These are phyloP conservation scores for Eupeodes luniger DNA, from an alignment of 2,888 invertebrate genomes.

Conservation along the genomic window DNA sequence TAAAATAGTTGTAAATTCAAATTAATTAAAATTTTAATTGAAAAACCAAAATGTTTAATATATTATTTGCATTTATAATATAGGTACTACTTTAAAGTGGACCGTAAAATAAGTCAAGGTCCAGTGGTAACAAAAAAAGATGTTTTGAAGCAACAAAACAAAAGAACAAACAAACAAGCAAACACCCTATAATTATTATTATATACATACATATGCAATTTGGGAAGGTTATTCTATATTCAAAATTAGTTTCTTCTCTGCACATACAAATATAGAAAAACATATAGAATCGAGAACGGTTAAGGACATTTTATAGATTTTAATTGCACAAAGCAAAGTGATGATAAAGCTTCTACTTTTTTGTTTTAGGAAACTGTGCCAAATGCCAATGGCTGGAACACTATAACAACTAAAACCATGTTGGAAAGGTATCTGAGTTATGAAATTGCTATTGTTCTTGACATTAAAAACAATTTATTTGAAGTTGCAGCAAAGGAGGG, in stretches of 20 bases:
- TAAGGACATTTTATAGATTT: constrained; percentile 18
- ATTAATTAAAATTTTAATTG: constrained; percentile 31
- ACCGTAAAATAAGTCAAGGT: constrained; percentile 34
- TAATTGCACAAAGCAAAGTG: background rate
- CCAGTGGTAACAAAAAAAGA: background rate
- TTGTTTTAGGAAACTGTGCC: constrained; percentile 13
- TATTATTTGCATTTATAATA: constrained; percentile 2
- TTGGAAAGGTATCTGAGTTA: constrained; percentile 1
- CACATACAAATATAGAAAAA: no score
- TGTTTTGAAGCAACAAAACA: background rate
- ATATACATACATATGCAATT: background rate
- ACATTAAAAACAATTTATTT: background rate
- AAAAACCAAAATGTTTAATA: constrained; percentile 17
- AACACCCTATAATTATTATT: constrained; percentile 15
- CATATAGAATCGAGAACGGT: background rate
- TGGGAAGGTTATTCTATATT: background rate
- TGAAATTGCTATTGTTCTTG: constrained; percentile 12
- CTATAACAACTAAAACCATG: background rate
- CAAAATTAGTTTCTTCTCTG: background rate
- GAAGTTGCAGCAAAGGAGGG: background rate
- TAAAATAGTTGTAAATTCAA: constrained; percentile 30
- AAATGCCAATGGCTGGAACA: constrained; percentile 11
- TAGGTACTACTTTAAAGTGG: background rate
- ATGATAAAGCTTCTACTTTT: background rate
- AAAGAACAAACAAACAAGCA: no score